These are phyloP conservation scores for Sparus aurata DNA, from an alignment of 2,797 vertebrate genomes.

Conservation along the genomic window DNA sequence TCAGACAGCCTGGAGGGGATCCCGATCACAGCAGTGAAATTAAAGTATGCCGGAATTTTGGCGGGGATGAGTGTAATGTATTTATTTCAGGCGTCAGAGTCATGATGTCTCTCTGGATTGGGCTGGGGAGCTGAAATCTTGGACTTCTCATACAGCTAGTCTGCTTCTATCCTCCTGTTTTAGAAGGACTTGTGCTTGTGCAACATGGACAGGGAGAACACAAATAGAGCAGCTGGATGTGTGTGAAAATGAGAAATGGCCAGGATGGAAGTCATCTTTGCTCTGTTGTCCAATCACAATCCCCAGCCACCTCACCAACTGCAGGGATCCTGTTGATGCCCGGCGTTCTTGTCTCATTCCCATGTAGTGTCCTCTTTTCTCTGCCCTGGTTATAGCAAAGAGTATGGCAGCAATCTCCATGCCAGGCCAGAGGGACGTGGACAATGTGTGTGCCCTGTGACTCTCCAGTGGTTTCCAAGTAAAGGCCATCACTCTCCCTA, in stretches of 20 bases:
- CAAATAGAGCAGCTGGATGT: slow-evolving; percentile 44
- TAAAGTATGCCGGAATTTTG: slow-evolving; percentile 62
- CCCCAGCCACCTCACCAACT: slow-evolving; percentile 13
- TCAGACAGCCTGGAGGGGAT: slow-evolving; percentile 63
- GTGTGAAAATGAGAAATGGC: slow-evolving; percentile 45
- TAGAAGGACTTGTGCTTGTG: slow-evolving; percentile 19
- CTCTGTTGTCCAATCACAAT: slow-evolving; percentile 49
- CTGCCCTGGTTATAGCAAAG: slow-evolving; percentile 63
- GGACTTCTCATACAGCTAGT: slow-evolving; percentile 5
- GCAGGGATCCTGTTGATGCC: slow-evolving; percentile 37
- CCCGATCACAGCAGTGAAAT: slow-evolving; percentile 49
- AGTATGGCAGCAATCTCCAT: slow-evolving; percentile 74
- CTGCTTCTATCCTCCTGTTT: slow-evolving; percentile 1
- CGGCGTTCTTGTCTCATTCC: slow-evolving; percentile 43
- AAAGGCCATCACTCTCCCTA: slow-evolving; percentile 96
- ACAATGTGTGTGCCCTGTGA: slow-evolving; percentile 77
- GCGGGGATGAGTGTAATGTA: slow-evolving; percentile 46
- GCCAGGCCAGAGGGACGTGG: slow-evolving; percentile 82
- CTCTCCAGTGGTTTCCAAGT: slow-evolving; percentile 89
- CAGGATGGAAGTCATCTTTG: slow-evolving; percentile 25
- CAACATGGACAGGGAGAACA: slow-evolving; percentile 30
- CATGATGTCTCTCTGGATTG: slow-evolving; percentile 24
- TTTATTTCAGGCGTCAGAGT: slow-evolving; percentile 49
- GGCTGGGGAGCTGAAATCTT: slow-evolving; percentile 30
- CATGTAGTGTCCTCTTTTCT: slow-evolving; percentile 53